Percentiles rank a stretch among this genome's conserved stretches.
Conservation (phyloP, 2,888 invertebrate species). For the Conomelus anceps region DNA sequence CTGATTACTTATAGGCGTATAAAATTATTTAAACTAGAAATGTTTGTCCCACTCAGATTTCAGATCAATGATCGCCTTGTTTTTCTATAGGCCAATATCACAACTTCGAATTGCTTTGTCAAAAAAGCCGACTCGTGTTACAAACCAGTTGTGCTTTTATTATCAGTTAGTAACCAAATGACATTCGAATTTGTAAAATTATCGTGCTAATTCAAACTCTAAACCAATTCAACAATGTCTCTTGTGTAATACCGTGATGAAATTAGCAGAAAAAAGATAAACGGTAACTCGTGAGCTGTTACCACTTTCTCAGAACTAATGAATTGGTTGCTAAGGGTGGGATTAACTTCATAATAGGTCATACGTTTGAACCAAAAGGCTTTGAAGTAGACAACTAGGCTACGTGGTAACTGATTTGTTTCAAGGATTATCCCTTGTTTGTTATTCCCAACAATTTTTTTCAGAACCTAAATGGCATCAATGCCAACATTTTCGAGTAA, state of each 20-base stretch:
- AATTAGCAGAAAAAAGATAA: not conserved
- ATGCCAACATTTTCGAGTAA: no score
- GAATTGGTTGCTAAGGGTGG: not conserved
- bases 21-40: not conserved
- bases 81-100: not conserved
- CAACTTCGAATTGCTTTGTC: no score
- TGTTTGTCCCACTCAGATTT: not conserved
- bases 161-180: no score
- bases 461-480: no score
- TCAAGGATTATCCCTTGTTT: not conserved
- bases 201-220: not conserved
- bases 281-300: not conserved
- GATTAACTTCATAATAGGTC: not conserved
- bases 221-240: not conserved
- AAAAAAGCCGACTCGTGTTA: no score
- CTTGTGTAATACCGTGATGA: not conserved
- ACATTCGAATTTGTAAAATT: no score
- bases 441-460: no score
- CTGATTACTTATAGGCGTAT: not conserved
- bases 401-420: not conserved
- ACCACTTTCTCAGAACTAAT: not conserved
- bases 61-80: not conserved
- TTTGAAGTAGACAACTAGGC: not conserved
- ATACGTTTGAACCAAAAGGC: not conserved
- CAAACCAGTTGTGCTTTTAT: no score